Base-by-base conservation (phyloP, 2,888 invertebrate genomes). In the Blera fallax region DNA sequence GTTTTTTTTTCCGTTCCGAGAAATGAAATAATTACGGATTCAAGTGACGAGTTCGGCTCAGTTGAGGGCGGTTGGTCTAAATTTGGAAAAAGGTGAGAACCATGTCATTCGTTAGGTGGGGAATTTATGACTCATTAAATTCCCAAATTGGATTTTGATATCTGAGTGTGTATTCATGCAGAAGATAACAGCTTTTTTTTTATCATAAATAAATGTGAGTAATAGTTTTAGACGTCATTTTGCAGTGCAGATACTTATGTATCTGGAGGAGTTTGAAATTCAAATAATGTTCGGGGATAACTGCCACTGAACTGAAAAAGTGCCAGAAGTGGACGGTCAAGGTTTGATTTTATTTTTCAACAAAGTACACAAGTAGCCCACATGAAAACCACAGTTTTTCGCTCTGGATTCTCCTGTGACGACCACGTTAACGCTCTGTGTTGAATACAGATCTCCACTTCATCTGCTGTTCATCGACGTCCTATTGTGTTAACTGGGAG, bases 71-170 rank as follows among this genome's bases (percentile, higher is more conserved):
- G 58, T 65, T 70, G 85, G 52, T 85, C 76, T 81, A 73, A 81
- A 85, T 81, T 81, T 77, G 85, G 72, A 81, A 80, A 69, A 67
- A 78, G 72, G 78, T 73, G 78, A 83, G 81, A 76, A 67, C 72
- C 67, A 62, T 85, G 72, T 65, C 65, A 70, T 2, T 34, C 48
- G 29, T 58, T 62, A 40, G 52, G 72, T 50, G 58, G 21, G 40
- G 52, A 65, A 29, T 76, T 72, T 76, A 65, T 85, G 81, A 85
- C 54, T 85, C 85, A 84, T 65, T 64, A 69, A 54, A 29, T n/a
- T 78, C 52, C 21, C n/a, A 8, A n/a, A 24, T 45, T 37, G 27
- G 16, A 2, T 29, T 10, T 34, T 56, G 11, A 2, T 3, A 5
- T 32, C 11, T 11, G 34, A 21, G 60, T 60, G 21, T 56, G 32